Evolutionary conservation across 2,113 vertebrate genomes (phyloP).

Genomic region (Amphiprion ocellaris): DNA sequence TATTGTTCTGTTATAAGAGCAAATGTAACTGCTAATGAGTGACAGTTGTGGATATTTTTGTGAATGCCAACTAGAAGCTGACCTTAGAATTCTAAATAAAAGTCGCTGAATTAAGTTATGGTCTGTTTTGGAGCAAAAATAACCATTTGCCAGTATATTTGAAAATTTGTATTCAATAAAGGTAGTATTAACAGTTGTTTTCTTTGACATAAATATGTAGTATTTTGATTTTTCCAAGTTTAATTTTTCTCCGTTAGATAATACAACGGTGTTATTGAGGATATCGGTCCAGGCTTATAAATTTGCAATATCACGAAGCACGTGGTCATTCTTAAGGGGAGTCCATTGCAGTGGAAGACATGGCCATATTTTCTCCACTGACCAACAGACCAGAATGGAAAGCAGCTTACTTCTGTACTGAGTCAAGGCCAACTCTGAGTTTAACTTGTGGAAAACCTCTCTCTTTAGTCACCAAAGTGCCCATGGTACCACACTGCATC

Average conservation of each 20-base stretch:
- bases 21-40: background rate
- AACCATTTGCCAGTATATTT: constrained; percentile 5
- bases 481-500: background rate
- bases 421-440: background rate
- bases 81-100: background rate
- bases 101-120: background rate
- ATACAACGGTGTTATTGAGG: background rate
- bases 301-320: background rate
- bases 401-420: background rate
- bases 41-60: background rate
- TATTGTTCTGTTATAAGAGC: background rate
- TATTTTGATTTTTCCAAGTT: background rate
- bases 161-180: background rate
- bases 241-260: background rate
- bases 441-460: background rate
- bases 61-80: background rate
- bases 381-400: constrained; percentile 6
- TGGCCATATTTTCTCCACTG: constrained; percentile 8
- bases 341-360: background rate
- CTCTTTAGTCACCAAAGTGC: background rate
- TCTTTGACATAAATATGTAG: background rate
- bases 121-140: background rate
- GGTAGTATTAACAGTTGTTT: background rate
- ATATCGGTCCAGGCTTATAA: background rate
- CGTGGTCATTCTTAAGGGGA: background rate